phyloP scores from a whole-genome alignment of 2,888 invertebrate species.

The Leptopilina myrica region DNA sequence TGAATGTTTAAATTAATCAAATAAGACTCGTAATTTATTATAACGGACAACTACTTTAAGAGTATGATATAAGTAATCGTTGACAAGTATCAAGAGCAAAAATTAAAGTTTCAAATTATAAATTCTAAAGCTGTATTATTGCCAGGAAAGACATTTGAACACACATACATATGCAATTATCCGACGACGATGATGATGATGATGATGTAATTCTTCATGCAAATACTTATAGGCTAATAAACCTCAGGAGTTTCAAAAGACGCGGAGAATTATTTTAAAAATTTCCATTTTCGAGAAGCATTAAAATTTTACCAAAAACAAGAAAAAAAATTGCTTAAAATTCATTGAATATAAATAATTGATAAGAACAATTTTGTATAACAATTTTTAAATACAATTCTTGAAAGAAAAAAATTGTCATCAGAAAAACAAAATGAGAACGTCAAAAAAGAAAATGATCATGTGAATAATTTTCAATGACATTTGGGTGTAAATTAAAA shows the following conservation, averaged over 20 bases:
- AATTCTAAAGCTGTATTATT: constrained; percentile 6
- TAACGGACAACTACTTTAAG: constrained; percentile 1
- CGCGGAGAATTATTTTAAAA: background rate
- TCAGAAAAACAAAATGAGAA: too few relatives aligned
- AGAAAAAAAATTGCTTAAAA: too few relatives aligned
- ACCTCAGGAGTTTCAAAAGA: constrained; percentile 7
- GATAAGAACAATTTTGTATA: background rate
- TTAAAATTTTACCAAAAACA: too few relatives aligned
- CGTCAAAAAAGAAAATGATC: background rate
- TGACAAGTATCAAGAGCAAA: constrained; percentile 16
- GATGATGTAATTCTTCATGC: constrained; percentile 9
- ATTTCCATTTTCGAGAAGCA: background rate
- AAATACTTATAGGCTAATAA: constrained; percentile 6
- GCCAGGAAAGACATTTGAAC: constrained; percentile 15
- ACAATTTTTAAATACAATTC: background rate
- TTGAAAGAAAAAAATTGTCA: background rate
- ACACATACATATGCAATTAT: constrained; percentile 15
- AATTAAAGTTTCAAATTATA: constrained; percentile 15
- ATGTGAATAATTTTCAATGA: constrained; percentile 12
- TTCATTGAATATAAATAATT: too few relatives aligned
- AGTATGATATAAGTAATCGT: constrained; percentile 7
- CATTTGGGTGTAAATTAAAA: constrained; percentile 3
- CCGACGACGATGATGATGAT: constrained; percentile 9
- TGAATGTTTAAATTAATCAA: constrained; percentile 11
- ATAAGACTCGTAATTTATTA: background rate